Conservation (phyloP, 2,888 invertebrate genomes). For the Halocaridina rubra region DNA sequence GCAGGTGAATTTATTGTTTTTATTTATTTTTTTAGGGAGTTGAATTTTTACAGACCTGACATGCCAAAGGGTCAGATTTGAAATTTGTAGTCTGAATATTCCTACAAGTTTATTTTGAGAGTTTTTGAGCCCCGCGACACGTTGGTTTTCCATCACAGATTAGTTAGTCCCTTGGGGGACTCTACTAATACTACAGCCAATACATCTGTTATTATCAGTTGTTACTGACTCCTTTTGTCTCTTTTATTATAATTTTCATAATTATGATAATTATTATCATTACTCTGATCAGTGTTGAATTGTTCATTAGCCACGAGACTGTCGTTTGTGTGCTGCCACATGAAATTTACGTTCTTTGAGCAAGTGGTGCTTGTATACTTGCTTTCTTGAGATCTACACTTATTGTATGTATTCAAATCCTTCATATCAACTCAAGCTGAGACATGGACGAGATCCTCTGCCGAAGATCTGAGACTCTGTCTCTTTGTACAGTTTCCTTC, state of each 20-base stretch:
- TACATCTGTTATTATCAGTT: slow-evolving; percentile 53
- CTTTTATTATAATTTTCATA: too few species aligned
- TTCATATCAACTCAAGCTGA: slow-evolving; percentile 43
- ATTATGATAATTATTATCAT: slow-evolving; percentile 49
- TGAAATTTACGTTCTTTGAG: slow-evolving; percentile 55
- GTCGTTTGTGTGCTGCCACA: slow-evolving; percentile 58
- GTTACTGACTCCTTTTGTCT: slow-evolving; percentile 37
- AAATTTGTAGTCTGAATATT: too few species aligned
- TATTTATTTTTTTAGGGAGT: too few species aligned
- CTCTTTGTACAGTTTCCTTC: too few species aligned
- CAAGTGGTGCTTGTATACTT: slow-evolving; percentile 59
- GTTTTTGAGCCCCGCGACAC: slow-evolving; percentile 31
- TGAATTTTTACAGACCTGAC: too few species aligned
- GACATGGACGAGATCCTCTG: too few species aligned
- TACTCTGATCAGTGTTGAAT: slow-evolving; percentile 58
- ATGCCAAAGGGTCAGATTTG: neutral
- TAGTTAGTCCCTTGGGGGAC: slow-evolving; percentile 57
- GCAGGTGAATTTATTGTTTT: too few species aligned
- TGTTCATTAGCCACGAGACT: slow-evolving; percentile 57
- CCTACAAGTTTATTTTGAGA: neutral
- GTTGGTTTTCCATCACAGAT: slow-evolving; percentile 55
- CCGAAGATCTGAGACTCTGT: too few species aligned
- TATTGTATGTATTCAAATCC: slow-evolving; percentile 50
- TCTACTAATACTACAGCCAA: slow-evolving; percentile 54
- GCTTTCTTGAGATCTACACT: slow-evolving; percentile 58